phyloP scores from a whole-genome alignment of 2,113 vertebrate species.

The Clupea harengus region DNA sequence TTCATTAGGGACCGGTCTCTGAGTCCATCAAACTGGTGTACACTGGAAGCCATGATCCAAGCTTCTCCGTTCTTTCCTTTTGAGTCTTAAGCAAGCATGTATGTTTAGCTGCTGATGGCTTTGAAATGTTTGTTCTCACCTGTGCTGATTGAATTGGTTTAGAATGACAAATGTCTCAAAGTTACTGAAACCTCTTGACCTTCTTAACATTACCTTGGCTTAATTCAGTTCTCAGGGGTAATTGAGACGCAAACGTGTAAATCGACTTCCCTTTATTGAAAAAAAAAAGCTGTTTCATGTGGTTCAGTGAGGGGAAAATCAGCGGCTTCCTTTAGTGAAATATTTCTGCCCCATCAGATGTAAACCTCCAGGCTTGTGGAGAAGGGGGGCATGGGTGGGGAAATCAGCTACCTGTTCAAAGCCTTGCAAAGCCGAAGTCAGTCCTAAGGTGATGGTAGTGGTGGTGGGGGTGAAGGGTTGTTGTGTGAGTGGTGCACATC shows the following conservation, averaged over 20 bases:
- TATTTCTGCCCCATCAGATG: conserved; percentile 11
- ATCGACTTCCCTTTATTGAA: not conserved
- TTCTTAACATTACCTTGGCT: not conserved
- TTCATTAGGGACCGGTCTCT: too few species aligned
- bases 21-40: not conserved
- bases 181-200: not conserved
- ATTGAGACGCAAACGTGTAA: not conserved
- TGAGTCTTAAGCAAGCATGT: not conserved
- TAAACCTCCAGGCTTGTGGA: not conserved
- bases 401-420: not conserved
- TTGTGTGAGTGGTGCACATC: not conserved
- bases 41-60: not conserved
- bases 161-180: not conserved
- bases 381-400: not conserved
- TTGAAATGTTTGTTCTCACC: not conserved
- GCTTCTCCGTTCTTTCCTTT: not conserved
- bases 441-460: not conserved
- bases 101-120: not conserved
- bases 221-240: not conserved
- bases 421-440: not conserved
- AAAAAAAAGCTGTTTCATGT: conserved; percentile 8
- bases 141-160: not conserved
- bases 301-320: conserved; percentile 3
- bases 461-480: not conserved
- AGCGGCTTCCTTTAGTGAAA: conserved; percentile 9